These are phyloP conservation scores for Cotesia typhae DNA, from an alignment of 1,140 invertebrate genomes.

Conservation along the genomic window DNA sequence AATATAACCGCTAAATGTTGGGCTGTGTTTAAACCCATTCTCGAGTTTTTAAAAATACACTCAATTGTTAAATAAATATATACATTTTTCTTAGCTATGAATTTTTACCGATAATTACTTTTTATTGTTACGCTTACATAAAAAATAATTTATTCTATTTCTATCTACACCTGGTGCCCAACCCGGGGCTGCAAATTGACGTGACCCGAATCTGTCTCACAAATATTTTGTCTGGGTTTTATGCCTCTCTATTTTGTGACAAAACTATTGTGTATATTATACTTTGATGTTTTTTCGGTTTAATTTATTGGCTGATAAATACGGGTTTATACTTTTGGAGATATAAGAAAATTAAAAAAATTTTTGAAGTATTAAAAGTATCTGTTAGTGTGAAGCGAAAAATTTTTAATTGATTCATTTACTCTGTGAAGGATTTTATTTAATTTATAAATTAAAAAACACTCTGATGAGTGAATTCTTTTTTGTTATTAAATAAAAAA, in stretches of 20 bases:
- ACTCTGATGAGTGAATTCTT: too few relatives aligned
- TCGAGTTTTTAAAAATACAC: neutral
- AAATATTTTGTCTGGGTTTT: conserved; percentile 28
- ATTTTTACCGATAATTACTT: too few relatives aligned
- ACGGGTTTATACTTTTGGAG: neutral
- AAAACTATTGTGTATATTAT: neutral
- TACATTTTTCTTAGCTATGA: too few relatives aligned
- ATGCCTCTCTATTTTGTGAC: conserved; percentile 9
- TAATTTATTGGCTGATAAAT: conserved; percentile 24
- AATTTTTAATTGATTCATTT: too few relatives aligned
- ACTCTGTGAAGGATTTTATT: too few relatives aligned
- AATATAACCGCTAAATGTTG: conserved; percentile 5
- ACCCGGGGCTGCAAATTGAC: conserved; percentile 42
- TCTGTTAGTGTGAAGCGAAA: too few relatives aligned
- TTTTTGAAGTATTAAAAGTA: too few relatives aligned
- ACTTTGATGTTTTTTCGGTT: neutral
- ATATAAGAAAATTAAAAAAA: too few relatives aligned
- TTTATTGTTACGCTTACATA: neutral
- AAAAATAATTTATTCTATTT: conserved; percentile 18
- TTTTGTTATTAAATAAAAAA: too few relatives aligned
- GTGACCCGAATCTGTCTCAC: conserved; percentile 40
- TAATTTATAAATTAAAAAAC: too few relatives aligned
- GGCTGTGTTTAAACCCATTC: neutral
- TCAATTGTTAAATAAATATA: too few relatives aligned
- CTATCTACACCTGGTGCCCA: conserved; percentile 26